Percentiles rank a stretch among this genome's conserved stretches.
phyloP scores from a whole-genome alignment of 2,113 vertebrate genomes.

The Phocoena phocoena region DNA sequence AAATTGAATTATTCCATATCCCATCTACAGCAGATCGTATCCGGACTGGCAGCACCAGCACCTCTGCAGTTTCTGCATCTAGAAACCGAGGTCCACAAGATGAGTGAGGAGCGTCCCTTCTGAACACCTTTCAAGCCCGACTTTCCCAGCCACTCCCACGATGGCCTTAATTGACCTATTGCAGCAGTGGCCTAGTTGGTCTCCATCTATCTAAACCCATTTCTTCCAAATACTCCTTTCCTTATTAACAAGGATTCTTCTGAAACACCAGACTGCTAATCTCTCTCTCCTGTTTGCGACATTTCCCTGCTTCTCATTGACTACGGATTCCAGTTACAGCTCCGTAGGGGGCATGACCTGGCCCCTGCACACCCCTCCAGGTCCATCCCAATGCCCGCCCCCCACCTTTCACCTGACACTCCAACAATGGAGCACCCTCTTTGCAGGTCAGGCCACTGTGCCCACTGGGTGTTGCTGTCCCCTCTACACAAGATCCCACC shows the following conservation, averaged over 20 bases:
- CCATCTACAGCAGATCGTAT: rapidly evolving
- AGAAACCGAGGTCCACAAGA: neutral
- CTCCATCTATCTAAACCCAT: rapidly evolving
- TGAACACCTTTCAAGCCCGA: rapidly evolving
- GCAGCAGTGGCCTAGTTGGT: too few species aligned
- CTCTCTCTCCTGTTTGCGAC: neutral
- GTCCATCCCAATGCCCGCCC: neutral
- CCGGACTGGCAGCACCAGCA: rapidly evolving
- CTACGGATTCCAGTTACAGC: too few species aligned
- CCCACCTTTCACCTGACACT: neutral
- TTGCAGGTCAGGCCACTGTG: rapidly evolving
- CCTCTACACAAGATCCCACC: neutral
- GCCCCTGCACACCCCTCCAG: neutral
- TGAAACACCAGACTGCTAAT: neutral
- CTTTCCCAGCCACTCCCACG: rapidly evolving
- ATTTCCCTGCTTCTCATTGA: neutral
- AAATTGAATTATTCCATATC: rapidly evolving
- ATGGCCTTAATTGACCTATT: rapidly evolving
- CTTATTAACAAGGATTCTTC: neutral
- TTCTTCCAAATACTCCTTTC: neutral
- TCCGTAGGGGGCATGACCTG: rapidly evolving
- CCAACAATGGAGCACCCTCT: rapidly evolving
- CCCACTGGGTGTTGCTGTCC: neutral
- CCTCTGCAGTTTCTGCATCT: rapidly evolving
- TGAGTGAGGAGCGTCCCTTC: neutral